Evolutionary conservation across 2,888 invertebrate species (phyloP).

Genomic region (Furcula furcula): DNA sequence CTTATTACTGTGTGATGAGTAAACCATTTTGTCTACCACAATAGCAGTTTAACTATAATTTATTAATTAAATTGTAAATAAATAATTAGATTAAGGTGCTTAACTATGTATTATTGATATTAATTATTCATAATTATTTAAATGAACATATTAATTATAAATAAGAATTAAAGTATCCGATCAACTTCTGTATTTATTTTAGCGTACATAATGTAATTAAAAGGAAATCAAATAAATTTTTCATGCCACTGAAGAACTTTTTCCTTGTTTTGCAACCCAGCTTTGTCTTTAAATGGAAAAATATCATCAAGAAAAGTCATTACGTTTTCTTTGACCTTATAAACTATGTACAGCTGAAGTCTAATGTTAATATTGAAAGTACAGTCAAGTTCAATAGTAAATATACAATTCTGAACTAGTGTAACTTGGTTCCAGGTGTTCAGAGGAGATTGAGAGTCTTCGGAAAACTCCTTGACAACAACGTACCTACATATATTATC

Average conservation of each 20-base stretch:
- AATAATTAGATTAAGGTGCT: constrained; percentile 67
- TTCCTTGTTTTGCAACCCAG: constrained; percentile 23
- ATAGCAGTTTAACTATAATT: constrained; percentile 45
- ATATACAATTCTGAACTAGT: too few species aligned
- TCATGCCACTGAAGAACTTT: constrained; percentile 69
- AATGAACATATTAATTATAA: constrained; percentile 56
- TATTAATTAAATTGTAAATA: constrained; percentile 70
- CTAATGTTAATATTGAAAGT: too few species aligned
- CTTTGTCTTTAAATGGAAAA: too few species aligned
- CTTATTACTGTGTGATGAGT: constrained; percentile 28
- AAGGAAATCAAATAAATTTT: constrained; percentile 79
- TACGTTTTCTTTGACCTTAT: too few species aligned
- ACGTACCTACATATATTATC: too few species aligned
- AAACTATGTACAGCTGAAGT: too few species aligned
- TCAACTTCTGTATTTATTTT: constrained; percentile 80
- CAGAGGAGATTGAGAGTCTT: too few species aligned
- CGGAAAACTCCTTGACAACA: too few species aligned
- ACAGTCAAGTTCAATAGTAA: too few species aligned
- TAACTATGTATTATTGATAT: constrained; percentile 59
- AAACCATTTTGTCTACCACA: constrained; percentile 23
- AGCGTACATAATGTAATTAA: constrained; percentile 73
- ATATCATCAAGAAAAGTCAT: too few species aligned
- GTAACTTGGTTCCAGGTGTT: too few species aligned
- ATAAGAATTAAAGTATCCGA: constrained; percentile 66
- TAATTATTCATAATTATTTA: constrained; percentile 65